Conservation (phyloP, 2,113 vertebrate species). For the Arvicanthis niloticus region DNA sequence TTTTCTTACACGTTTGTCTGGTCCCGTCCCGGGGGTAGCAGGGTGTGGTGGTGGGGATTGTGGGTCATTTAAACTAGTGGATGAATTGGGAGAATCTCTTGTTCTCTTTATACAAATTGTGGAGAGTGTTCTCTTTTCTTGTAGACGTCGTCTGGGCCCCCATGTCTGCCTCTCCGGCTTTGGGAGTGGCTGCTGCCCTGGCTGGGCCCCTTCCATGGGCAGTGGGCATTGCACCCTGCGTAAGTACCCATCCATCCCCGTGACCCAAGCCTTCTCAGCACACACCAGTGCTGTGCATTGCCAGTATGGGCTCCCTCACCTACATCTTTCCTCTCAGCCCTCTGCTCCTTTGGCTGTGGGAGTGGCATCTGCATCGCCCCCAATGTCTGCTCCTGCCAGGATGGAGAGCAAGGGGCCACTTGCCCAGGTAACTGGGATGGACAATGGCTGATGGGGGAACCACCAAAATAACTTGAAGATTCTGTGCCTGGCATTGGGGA, state of each 20-base stretch:
- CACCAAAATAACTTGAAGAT: neutral
- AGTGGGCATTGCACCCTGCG: constrained; percentile 89
- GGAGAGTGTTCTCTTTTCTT: constrained; percentile 23
- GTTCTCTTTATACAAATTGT: neutral
- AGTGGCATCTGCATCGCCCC: constrained; percentile 88
- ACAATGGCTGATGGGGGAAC: neutral
- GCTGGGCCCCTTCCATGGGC: constrained; percentile 87
- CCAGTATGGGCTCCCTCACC: neutral
- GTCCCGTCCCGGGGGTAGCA: neutral
- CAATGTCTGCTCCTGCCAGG: constrained; percentile 88
- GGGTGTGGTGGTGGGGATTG: neutral
- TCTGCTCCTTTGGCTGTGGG: constrained; percentile 90
- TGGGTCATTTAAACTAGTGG: neutral
- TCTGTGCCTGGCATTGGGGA: neutral
- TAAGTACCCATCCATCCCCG: constrained; percentile 80
- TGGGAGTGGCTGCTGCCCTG: constrained; percentile 88
- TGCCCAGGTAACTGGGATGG: constrained; percentile 87
- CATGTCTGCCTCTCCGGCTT: constrained; percentile 89
- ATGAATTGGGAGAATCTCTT: neutral
- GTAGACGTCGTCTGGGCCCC: constrained; percentile 87
- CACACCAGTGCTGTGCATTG: neutral
- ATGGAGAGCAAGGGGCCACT: constrained; percentile 88
- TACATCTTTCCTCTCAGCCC: constrained; percentile 71
- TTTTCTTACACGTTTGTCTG: neutral
- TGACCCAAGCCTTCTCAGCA: neutral